Base-by-base conservation (phyloP, 2,113 vertebrate genomes). In the Rhinoderma darwinii region DNA sequence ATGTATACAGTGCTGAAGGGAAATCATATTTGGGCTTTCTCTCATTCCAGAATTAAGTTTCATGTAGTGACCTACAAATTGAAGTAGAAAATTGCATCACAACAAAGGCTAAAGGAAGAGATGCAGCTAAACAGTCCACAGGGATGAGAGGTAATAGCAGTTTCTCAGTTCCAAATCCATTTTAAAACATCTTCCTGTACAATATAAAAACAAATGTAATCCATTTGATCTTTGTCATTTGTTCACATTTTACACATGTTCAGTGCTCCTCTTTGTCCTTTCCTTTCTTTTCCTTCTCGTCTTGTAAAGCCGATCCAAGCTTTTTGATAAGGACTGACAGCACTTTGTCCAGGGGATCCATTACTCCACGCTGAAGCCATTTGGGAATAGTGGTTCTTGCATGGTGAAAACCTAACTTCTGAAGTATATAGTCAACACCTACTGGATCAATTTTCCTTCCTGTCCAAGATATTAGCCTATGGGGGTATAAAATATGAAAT, bases 281-380 rank as follows among this genome's bases (percentile, higher is more conserved):
- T 91, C 96, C 96, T 94, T 96, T 98, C 93, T 95, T 98, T 32
- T 99, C 97, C 89, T 97, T 99, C 90, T 99, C 98, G 47, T 99
- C 97, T 90, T 99, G 98, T 89, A 99, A 93, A 75, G 97, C 96
- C 12, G 96, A 96, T 84, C 97, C 98, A 0, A 99, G 96, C 90
- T 99, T 99, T 93, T 99, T 99, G 75, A 99, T 99, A 18, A 99
- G 96, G 83, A 99, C 96, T 0, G 98, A 99, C 84, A 99, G 90
- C 70, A 99, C 98, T 88, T 99, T 99, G 93, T 99, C 98, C 92
- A 99, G 89, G 2, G 98, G 98, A 91, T 99, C 98, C 98, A 99
- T 99, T 86, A 99, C 97, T 1, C 98, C 98, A n/a, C 98, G 95
- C 91, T 99, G 98, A 89, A 99, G 96, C 98, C 98, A 99, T 92